A percentile compares a stretch with the other conserved stretches of the same genome.
phyloP scores from a whole-genome alignment of 37 sponge, comb jelly and placozoan genomes.

The Petrosia ficiformis region DNA sequence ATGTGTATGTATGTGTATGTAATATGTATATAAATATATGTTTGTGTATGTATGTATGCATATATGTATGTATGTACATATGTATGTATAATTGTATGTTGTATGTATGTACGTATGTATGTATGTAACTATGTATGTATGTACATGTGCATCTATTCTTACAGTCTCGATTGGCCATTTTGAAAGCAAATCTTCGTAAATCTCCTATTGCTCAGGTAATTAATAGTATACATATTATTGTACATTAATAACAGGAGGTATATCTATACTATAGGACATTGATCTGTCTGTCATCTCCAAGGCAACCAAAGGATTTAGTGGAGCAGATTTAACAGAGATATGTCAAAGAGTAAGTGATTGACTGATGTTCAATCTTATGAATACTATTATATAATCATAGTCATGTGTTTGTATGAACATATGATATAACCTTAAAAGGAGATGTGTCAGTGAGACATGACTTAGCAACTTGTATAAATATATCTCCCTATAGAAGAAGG shows the following conservation, averaged over 20 bases:
- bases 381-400: neutral
- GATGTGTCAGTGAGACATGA: neutral
- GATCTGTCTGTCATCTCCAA: constrained; percentile 82
- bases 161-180: constrained; percentile 79
- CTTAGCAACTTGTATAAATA: too few relatives aligned
- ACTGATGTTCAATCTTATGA: too few relatives aligned
- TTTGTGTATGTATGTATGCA: too few relatives aligned
- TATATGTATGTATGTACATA: too few relatives aligned
- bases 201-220: constrained; percentile 83
- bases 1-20: too few relatives aligned
- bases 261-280: constrained; percentile 61
- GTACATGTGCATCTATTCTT: too few relatives aligned
- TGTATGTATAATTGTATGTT: too few relatives aligned
- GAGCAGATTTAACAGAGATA: constrained; percentile 98
- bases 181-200: constrained; percentile 88
- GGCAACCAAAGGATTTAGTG: constrained; percentile 95
- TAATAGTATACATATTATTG: neutral
- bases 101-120: too few relatives aligned
- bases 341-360: constrained; percentile 88
- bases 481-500: too few relatives aligned
- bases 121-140: too few relatives aligned
- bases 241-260: neutral
- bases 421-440: neutral
- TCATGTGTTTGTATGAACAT: neutral
- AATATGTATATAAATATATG: too few relatives aligned